Conservation (phyloP, 2,797 vertebrate species). For the Chaunax sp. region DNA sequence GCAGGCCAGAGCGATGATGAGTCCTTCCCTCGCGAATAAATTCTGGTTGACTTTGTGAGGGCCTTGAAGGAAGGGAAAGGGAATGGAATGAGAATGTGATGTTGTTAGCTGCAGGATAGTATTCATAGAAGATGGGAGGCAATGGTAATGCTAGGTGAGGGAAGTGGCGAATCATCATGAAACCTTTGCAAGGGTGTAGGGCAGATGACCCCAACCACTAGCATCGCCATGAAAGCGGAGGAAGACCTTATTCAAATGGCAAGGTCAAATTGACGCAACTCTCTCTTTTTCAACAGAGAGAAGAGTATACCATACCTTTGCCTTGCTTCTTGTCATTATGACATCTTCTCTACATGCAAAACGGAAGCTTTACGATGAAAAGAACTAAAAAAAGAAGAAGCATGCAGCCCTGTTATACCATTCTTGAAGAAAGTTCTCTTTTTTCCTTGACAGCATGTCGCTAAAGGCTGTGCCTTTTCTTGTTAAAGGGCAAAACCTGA, state of each 20-base stretch:
- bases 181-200: conserved; percentile 54
- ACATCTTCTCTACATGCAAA: conserved; percentile 36
- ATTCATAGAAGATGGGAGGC: conserved; percentile 63
- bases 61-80: conserved; percentile 72
- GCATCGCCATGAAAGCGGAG: conserved; percentile 3
- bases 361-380: conserved; percentile 24
- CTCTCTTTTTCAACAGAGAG: conserved; percentile 18
- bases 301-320: conserved; percentile 17
- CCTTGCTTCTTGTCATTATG: conserved; percentile 20
- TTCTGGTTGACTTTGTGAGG: conserved; percentile 78
- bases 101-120: conserved; percentile 71
- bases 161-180: conserved; percentile 41
- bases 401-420: conserved; percentile 18
- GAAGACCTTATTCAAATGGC: conserved; percentile 26
- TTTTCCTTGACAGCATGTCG: conserved; percentile 39
- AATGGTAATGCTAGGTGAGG: conserved; percentile 55
- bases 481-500: conserved; percentile 60
- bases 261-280: conserved; percentile 33
- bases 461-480: conserved; percentile 36
- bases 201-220: conserved; percentile 36
- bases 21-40: conserved; percentile 74
- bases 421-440: conserved; percentile 18
- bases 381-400: neutral
- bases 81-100: conserved; percentile 71
- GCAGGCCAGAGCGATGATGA: conserved; percentile 71